Evolutionary conservation across 2,888 invertebrate genomes (phyloP), one percentile per base, ranked within the genome.

Genomic region (Lasioglossum calceatum): DNA sequence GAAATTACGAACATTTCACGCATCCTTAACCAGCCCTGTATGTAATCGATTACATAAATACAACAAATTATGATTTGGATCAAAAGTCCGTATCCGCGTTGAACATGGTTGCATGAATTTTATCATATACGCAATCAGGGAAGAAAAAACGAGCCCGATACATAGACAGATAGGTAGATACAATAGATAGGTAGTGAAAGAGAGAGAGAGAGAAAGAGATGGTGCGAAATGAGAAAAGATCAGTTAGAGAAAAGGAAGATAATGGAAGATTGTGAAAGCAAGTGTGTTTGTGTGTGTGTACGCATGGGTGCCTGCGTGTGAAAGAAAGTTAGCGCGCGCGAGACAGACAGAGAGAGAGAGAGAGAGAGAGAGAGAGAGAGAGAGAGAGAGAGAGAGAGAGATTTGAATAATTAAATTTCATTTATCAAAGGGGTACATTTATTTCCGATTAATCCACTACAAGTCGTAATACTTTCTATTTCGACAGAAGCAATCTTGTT

Each of bases 381-480:
- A 1, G 42, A 23, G 39, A 4, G 47, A 61, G n/a, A 19, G 44
- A 23, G 23, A 47, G 16, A 64, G 44, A 44, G 44, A 44, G 12
- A 12, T 44, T 44, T 19, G 19, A 39, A 36, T 64, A 1, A 42
- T 42, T 58, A 4, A 64, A 32, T 44, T 44, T 19, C 61, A 74
- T 74, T 73, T 64, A 42, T 75, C 36, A 54, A 27, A 61, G 16
- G 14, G 19, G 19, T 50, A 71, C 47, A 39, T 78, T 78, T 71
- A 54, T 54, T 50, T 27, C n/a, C 39, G 19, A 27, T 58, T 58
- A 8, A 32, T 32, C 54, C 54, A 42, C 27, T 79, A 72, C 71
- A 79, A 58, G 10, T 39, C 14, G 4, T 42, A 23, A 14, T 42
- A 42, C 23, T 10, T 71, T 42, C 23, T 16, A 50, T 12, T 19